Conservation (phyloP, 2,888 invertebrate species). For the Tetheella fluctuosa region DNA sequence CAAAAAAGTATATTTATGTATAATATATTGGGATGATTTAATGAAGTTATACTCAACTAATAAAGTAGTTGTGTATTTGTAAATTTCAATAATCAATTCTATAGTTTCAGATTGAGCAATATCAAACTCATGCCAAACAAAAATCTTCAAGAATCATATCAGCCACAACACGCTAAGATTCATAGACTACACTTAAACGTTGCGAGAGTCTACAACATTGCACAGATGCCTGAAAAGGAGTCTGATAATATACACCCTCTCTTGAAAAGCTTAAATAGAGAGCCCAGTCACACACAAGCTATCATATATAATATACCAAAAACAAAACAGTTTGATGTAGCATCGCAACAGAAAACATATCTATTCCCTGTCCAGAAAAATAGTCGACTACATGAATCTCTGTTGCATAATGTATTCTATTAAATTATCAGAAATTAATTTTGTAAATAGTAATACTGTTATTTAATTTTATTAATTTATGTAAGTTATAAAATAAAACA, state of each 20-base stretch:
- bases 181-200: slow-evolving; percentile 42
- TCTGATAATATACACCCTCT: neutral
- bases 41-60: no score
- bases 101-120: neutral
- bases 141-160: slow-evolving; percentile 11
- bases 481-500: neutral
- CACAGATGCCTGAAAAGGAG: slow-evolving; percentile 16
- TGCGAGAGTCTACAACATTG: slow-evolving; percentile 29
- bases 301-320: neutral
- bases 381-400: neutral
- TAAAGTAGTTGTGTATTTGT: no score
- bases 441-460: neutral
- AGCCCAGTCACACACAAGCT: neutral
- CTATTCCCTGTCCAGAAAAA: neutral
- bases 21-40: no score
- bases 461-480: slow-evolving; percentile 6
- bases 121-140: slow-evolving; percentile 1
- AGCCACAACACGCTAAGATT: slow-evolving; percentile 13
- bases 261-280: neutral
- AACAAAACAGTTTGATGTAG: neutral
- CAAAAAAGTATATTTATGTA: no score
- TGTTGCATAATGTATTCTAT: neutral
- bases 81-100: neutral
- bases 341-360: slow-evolving; percentile 16
- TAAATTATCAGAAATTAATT: neutral